Base-by-base conservation (phyloP, 2,113 vertebrate genomes). In the Cyanistes caeruleus region DNA sequence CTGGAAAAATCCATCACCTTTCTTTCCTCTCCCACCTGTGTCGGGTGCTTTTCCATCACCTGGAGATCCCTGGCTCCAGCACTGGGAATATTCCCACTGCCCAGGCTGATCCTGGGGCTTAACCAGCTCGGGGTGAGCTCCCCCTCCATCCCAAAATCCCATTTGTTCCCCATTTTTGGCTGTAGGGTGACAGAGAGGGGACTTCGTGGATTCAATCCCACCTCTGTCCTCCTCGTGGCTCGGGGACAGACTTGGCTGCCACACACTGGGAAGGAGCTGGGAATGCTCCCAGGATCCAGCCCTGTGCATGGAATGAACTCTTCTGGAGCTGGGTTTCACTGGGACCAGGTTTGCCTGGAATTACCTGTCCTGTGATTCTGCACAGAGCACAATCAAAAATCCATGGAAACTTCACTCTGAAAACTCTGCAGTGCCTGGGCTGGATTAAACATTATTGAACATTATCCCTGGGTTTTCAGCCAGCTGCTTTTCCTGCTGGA, bases 321-420 rank as follows among this genome's bases (percentile, higher is more conserved):
- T 8, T 43, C 21, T 5, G 3, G 49, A 74, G 37, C 51, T 2
- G 21, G 5, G 11, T 69, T 77, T 87, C 24, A 30, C 79, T 65
- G 73, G 90, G 53, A 9, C 64, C 4, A 0, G 11, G 1, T 48
- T 31, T 37, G 73, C 55, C 27, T 23, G 2, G 25, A 18, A 74
- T 81, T 37, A 22, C 12, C 68, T 16, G 23, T 19, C 43, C 4
- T 0, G 2, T 51, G 87, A 9, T 70, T 68, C 52, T 3, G 1
- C 24, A 1, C 0, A 0, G 25, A 8, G 31, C 10, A 0, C 1
- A 7, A 44, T 15, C 62, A 4, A 53, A 33, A 39, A 27, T 1
- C 3, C 13, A 1, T 10, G 46, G 83, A 70, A 92, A 72, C 20
- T 31, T 83, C 15, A 0, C 16, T 9, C 52, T n/a, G 30, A n/a